Percentiles rank a stretch among this genome's conserved stretches.
Evolutionary conservation across 2,888 invertebrate genomes (phyloP).

Genomic region (Dastarcus helophoroides): DNA sequence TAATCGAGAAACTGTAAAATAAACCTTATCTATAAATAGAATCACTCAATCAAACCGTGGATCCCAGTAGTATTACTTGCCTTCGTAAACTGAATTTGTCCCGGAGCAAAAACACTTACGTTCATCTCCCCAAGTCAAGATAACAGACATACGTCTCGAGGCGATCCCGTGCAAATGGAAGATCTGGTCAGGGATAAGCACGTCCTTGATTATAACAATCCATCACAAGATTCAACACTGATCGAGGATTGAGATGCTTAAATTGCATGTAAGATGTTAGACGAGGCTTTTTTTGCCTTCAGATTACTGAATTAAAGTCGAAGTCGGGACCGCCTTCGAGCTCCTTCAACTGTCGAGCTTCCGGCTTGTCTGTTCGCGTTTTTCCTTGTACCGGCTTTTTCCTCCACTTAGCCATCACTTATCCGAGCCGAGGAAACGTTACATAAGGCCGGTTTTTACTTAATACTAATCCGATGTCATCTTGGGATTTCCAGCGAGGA

Average conservation of each 20-base stretch:
- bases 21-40: not conserved
- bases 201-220: slow-evolving; percentile 28
- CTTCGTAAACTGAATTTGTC: slow-evolving; percentile 27
- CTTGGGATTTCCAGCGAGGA: no score
- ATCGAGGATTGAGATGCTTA: slow-evolving; percentile 28
- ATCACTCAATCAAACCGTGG: slow-evolving; percentile 6
- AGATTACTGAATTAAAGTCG: slow-evolving; percentile 28
- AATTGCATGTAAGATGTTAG: slow-evolving; percentile 29
- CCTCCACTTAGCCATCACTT: no score
- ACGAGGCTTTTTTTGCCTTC: slow-evolving; percentile 21
- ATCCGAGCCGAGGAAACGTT: no score
- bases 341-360: no score
- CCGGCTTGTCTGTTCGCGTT: no score
- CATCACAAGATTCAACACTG: slow-evolving; percentile 28
- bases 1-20: not conserved
- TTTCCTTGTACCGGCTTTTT: no score
- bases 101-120: slow-evolving; percentile 25
- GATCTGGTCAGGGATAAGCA: slow-evolving; percentile 24
- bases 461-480: no score
- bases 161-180: slow-evolving; percentile 21
- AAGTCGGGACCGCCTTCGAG: no score
- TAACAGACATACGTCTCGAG: slow-evolving; percentile 25
- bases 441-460: no score
- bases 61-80: slow-evolving; percentile 22
- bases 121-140: slow-evolving; percentile 17